A percentile compares a stretch with the other conserved stretches of the same genome.
Conservation (phyloP, 2,113 vertebrate genomes). For the Seriola dumerili region DNA sequence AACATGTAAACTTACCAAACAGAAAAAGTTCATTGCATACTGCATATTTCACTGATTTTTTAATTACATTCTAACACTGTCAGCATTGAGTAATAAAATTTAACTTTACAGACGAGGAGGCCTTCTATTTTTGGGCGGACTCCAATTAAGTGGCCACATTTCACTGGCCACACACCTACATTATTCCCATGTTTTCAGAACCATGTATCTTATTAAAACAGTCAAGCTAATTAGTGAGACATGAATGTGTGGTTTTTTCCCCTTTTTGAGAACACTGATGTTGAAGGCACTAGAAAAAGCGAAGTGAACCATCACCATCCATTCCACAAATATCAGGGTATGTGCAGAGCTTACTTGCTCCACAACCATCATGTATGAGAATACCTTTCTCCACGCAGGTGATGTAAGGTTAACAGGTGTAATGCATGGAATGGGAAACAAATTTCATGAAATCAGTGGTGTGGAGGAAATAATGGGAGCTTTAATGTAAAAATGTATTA, state of each 20-base stretch:
- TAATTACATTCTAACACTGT: background rate
- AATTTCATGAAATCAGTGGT: constrained; percentile 6
- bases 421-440: background rate
- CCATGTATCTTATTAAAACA: constrained; percentile 13
- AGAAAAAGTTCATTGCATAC: background rate
- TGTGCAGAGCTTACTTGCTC: background rate
- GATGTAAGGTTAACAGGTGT: background rate
- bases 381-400: background rate
- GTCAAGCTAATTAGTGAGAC: constrained; percentile 19
- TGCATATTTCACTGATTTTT: background rate
- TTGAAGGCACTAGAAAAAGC: constrained; percentile 15
- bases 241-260: constrained; percentile 25
- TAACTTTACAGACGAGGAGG: background rate
- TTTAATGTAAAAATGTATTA: background rate
- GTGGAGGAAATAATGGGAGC: constrained; percentile 14
- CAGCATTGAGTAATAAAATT: constrained; percentile 2
- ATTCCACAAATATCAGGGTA: constrained; percentile 21
- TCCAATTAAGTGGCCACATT: background rate
- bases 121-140: background rate
- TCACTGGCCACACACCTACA: constrained; percentile 1
- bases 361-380: background rate
- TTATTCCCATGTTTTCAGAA: constrained; percentile 9
- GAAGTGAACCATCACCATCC: constrained; percentile 7
- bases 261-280: background rate
- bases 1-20: background rate